Percentiles rank a stretch among this genome's conserved stretches.
These are phyloP conservation scores for Bradysia coprophila DNA, from an alignment of 1,140 invertebrate species.

Conservation along the genomic window DNA sequence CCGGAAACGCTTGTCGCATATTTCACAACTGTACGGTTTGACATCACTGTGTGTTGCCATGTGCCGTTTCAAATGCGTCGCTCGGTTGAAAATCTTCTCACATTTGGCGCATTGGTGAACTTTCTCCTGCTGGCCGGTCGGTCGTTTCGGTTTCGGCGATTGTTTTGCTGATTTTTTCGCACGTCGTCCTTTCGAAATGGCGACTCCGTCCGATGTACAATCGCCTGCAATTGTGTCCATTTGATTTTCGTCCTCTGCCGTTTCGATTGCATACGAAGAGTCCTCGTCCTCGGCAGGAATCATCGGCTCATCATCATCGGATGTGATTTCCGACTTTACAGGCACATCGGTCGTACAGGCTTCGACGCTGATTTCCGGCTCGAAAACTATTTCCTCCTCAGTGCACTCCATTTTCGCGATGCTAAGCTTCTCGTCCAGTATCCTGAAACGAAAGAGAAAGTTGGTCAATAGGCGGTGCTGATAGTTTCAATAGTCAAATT, in stretches of 20 bases:
- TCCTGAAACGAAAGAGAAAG: too few species aligned
- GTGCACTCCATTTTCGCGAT: too few species aligned
- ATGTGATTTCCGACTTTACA: not conserved
- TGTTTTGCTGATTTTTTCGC: not conserved
- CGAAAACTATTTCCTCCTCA: too few species aligned
- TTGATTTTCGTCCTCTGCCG: not conserved
- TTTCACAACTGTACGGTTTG: slow-evolving; percentile 26
- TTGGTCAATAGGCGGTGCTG: too few species aligned
- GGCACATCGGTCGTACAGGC: not conserved
- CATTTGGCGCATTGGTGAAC: slow-evolving; percentile 5
- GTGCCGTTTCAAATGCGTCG: slow-evolving; percentile 7
- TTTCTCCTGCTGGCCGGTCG: not conserved
- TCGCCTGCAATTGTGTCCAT: too few species aligned
- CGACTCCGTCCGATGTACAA: too few species aligned
- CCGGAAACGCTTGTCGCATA: slow-evolving; percentile 27
- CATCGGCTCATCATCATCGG: not conserved
- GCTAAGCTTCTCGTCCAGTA: too few species aligned
- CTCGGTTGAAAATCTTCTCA: slow-evolving; percentile 7
- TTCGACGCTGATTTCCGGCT: too few species aligned
- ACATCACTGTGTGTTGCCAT: slow-evolving; percentile 13
- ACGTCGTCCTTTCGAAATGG: too few species aligned
- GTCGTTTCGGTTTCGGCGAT: not conserved
- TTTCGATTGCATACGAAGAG: not conserved
- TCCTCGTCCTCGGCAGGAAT: not conserved
- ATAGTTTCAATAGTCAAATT: too few species aligned